Evolutionary conservation across 2,888 invertebrate species (phyloP), one percentile per base, ranked within the genome.

Genomic region (Globia sparganii): DNA sequence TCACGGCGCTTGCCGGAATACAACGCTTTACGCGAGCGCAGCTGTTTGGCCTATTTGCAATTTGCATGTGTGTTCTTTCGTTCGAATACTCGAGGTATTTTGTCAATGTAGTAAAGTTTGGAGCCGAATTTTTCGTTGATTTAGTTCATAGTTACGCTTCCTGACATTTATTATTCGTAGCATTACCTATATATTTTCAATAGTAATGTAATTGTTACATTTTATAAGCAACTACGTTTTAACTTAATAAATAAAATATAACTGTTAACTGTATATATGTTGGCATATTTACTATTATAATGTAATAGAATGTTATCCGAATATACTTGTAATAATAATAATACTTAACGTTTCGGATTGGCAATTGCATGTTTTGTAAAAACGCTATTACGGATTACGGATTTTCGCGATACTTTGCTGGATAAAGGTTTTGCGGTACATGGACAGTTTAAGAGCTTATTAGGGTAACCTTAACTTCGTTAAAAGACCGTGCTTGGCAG

Each of bases 241-340:
- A 83, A 67, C 58, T 73, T 69, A 67, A 76, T 80, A 71, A 76
- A 75, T 77, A 76, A 53, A 80, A 70, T 72, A 69, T 82, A 80
- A 89, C 86, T 92, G 91, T 91, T 92, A 90, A 86, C 86, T 93
- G 94, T 95, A 94, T 92, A 95, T 94, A 94, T 94, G 94, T 95
- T 94, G 91, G 91, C 90, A 92, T 91, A 91, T 91, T 93, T 90
- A 90, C 71, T 84, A 81, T 85, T 72, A 89, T 91, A 91, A 91
- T 89, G 87, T 90, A 90, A 91, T 92, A 92, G 87, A 84, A 90
- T 91, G 91, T 93, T 93, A 92, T 91, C 74, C 59, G 76, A 72
- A 70, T 74, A 87, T 74, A 78, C 72, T 78, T 83, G 56, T 82
- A 82, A 71, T 70, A 72, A 59, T 77, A 58, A 61, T 37, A n/a